Conservation (phyloP, 2,113 vertebrate species). For the Butorides virescens region DNA sequence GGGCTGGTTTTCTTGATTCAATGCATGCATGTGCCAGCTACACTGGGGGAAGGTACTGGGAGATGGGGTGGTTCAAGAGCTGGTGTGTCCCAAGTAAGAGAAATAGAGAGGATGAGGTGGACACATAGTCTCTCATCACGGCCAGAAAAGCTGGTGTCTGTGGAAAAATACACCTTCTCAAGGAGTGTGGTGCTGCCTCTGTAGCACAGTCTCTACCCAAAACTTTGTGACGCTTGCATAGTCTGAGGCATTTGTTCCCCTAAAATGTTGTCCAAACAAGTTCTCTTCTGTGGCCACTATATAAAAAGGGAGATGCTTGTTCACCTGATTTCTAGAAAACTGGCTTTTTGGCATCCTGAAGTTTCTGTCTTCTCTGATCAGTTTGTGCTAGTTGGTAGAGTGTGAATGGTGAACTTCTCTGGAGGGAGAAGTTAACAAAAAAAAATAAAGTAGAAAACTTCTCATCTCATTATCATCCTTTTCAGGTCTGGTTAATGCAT, state of each 20-base stretch:
- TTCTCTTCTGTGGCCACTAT: background rate
- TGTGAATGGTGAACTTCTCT: background rate
- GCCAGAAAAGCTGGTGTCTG: background rate
- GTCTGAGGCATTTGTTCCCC: background rate
- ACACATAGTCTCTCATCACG: background rate
- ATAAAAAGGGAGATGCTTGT: background rate
- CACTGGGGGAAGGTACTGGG: background rate
- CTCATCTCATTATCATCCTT: background rate
- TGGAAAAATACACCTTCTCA: background rate
- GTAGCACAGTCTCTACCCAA: background rate
- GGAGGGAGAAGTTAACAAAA: background rate
- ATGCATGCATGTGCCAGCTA: background rate
- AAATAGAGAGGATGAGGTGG: background rate
- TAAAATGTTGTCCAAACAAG: background rate
- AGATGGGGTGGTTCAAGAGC: background rate
- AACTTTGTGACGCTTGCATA: background rate
- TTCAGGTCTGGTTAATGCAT: background rate
- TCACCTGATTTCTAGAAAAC: background rate
- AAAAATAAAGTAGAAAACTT: background rate
- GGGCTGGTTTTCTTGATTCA: background rate
- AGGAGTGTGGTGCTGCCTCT: background rate
- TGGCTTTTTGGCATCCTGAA: background rate
- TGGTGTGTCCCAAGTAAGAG: background rate
- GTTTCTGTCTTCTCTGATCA: background rate
- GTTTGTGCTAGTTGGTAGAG: background rate